These are phyloP conservation scores for Glomeris marginata DNA, from an alignment of 2,888 invertebrate genomes.

Conservation along the genomic window DNA sequence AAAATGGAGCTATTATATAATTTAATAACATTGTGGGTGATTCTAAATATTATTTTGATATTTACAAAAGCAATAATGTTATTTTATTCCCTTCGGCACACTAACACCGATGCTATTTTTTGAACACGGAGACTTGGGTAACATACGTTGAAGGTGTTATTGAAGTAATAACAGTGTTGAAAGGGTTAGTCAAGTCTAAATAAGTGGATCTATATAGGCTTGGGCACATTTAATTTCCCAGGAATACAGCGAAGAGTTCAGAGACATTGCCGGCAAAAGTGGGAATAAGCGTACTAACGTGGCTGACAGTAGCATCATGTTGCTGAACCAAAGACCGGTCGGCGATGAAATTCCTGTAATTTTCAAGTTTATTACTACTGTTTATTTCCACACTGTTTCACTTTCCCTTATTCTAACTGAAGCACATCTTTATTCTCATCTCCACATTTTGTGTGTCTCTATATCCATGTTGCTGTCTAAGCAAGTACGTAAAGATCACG, in stretches of 20 bases:
- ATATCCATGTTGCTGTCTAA: neutral
- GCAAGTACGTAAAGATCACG: no score
- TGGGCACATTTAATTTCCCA: constrained; percentile 30
- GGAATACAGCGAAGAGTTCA: constrained; percentile 95
- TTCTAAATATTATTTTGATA: no score
- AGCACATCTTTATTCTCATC: neutral
- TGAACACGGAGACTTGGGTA: no score
- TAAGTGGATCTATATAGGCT: neutral
- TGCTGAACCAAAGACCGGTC: constrained; percentile 89
- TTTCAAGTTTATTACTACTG: constrained; percentile 13
- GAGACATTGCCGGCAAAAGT: constrained; percentile 51
- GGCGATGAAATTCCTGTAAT: constrained; percentile 85
- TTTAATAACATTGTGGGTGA: no score
- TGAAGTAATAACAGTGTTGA: no score
- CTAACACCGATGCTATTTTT: no score
- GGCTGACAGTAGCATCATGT: constrained; percentile 74
- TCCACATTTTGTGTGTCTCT: neutral
- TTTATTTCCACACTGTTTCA: constrained; percentile 11
- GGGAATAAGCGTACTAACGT: constrained; percentile 79
- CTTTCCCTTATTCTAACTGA: neutral
- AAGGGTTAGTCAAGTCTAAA: no score
- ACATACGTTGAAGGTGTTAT: no score
- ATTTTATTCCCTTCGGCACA: no score
- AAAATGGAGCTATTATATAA: no score
- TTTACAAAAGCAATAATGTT: no score